phyloP scores from a whole-genome alignment of 2,888 invertebrate species.

The Sphaeridia pumilis region DNA sequence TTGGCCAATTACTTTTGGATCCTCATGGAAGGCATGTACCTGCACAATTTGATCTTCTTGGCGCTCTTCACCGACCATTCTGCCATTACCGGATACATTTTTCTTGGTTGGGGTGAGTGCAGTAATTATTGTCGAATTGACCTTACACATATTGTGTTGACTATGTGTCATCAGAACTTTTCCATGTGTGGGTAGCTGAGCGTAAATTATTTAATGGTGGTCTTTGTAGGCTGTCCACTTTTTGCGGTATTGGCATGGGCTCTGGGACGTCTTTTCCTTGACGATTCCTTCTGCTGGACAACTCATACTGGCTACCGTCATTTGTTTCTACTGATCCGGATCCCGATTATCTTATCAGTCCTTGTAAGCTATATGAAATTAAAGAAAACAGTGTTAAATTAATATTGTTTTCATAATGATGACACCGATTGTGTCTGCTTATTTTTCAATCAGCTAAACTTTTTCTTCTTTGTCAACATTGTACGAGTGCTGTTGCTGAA shows the following conservation, averaged over 20 bases:
- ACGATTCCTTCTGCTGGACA: conserved; percentile 55
- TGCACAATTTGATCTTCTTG: conserved; percentile 55
- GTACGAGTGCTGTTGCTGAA: conserved; percentile 50
- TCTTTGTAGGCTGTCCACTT: conserved; percentile 48
- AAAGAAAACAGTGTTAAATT: too few species aligned
- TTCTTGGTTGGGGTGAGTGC: conserved; percentile 59
- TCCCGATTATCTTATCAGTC: conserved; percentile 51
- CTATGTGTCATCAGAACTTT: too few species aligned
- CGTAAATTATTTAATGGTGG: too few species aligned
- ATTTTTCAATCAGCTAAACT: conserved; percentile 51
- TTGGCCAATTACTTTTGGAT: conserved; percentile 61
- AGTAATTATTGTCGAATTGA: too few species aligned
- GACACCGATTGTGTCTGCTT: too few species aligned
- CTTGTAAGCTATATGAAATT: conserved; percentile 50
- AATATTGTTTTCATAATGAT: too few species aligned
- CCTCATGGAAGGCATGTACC: conserved; percentile 57
- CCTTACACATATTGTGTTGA: too few species aligned
- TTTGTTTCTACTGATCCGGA: conserved; percentile 49
- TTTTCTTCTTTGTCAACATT: conserved; percentile 54
- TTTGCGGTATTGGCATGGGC: conserved; percentile 52
- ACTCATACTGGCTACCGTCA: conserved; percentile 45
- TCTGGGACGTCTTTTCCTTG: conserved; percentile 45
- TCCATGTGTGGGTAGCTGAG: too few species aligned
- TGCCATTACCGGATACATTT: conserved; percentile 50
- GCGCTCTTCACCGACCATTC: conserved; percentile 54